phyloP scores from a whole-genome alignment of 2,888 invertebrate species.

The Scaptomyza cyrtandrae region DNA sequence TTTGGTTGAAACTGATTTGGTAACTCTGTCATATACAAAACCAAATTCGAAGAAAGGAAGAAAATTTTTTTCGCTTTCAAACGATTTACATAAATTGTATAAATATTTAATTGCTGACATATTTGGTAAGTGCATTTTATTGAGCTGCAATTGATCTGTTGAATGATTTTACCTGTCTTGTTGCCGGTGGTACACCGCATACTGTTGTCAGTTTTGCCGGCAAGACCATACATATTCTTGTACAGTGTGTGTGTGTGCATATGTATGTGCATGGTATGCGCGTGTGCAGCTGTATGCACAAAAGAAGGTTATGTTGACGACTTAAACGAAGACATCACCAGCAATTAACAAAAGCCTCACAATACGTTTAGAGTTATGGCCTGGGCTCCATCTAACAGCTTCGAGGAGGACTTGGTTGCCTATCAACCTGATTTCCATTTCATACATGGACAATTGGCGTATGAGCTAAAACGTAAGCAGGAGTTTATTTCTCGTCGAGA shows the following conservation, averaged over 20 bases:
- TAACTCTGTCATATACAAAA: conserved; percentile 30
- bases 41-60: conserved; percentile 6
- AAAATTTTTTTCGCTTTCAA: background rate
- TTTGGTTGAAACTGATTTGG: background rate
- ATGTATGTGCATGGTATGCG: conserved; percentile 1
- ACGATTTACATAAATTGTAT: background rate
- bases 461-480: conserved; percentile 38
- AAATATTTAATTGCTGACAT: background rate
- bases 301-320: conserved; percentile 52
- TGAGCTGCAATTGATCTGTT: conserved; percentile 2
- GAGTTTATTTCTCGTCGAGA: conserved; percentile 38
- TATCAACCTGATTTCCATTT: conserved; percentile 77
- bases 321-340: conserved; percentile 4
- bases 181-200: background rate
- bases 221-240: background rate
- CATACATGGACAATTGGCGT: conserved; percentile 72
- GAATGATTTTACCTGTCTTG: background rate
- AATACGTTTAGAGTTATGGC: conserved; percentile 58
- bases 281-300: conserved; percentile 29
- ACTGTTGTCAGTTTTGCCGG: conserved; percentile 20
- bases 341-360: conserved; percentile 20
- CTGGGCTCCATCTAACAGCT: conserved; percentile 75
- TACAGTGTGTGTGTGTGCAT: background rate
- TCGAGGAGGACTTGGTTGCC: conserved; percentile 81
- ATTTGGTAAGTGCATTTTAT: conserved; percentile 18